Evolutionary conservation across 2,888 invertebrate species (phyloP).

Genomic region (Neria commutata): DNA sequence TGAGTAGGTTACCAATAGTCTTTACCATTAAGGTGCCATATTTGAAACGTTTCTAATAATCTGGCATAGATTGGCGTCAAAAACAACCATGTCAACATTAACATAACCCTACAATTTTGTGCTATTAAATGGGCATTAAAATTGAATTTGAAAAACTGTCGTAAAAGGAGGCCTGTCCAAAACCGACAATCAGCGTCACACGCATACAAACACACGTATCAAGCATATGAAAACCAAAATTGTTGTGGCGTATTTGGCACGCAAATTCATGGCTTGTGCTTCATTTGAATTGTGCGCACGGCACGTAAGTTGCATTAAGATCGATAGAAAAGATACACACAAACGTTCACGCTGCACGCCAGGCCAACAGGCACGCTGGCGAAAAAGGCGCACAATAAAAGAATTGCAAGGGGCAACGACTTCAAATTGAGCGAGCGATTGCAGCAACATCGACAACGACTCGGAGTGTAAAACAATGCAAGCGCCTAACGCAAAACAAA

Average conservation of each 20-base stretch:
- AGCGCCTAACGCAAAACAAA: too few relatives aligned
- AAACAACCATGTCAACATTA: too few relatives aligned
- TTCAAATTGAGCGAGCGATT: background rate
- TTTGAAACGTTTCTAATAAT: too few relatives aligned
- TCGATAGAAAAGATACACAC: conserved; percentile 1
- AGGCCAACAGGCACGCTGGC: background rate
- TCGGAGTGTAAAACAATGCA: background rate
- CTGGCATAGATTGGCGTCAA: too few relatives aligned
- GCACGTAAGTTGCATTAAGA: conserved; percentile 1
- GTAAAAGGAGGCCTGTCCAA: too few relatives aligned
- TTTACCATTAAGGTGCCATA: too few relatives aligned
- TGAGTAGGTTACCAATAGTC: too few relatives aligned
- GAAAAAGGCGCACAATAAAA: background rate
- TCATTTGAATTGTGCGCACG: background rate
- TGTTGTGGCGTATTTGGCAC: background rate
- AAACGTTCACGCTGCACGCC: too few relatives aligned
- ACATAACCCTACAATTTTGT: too few relatives aligned
- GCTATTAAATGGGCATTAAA: too few relatives aligned
- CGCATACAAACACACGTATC: background rate
- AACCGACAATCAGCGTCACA: background rate
- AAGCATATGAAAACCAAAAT: background rate
- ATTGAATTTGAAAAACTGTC: too few relatives aligned
- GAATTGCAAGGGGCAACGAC: background rate
- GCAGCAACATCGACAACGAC: background rate
- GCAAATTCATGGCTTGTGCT: background rate